phyloP scores from a whole-genome alignment of 2,888 invertebrate genomes.

The Toxonevra muliebris region DNA sequence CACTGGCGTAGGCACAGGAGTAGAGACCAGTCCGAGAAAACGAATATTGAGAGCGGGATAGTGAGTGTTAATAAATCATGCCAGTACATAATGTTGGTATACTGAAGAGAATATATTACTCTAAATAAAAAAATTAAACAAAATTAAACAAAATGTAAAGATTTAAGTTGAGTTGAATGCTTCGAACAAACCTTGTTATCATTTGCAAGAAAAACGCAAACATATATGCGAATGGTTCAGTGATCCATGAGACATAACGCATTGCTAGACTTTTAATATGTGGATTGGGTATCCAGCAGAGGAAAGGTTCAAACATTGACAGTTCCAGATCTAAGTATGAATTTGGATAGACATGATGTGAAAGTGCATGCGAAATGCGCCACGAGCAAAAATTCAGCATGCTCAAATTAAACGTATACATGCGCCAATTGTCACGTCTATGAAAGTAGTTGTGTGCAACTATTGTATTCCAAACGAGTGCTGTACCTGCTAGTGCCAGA shows the following conservation, averaged over 20 bases:
- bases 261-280: constrained; percentile 67
- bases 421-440: constrained; percentile 78
- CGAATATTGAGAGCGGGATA: constrained; percentile 65
- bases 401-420: constrained; percentile 79
- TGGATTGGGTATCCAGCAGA: constrained; percentile 72
- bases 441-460: constrained; percentile 83
- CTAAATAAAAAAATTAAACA: constrained; percentile 43
- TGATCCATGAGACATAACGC: constrained; percentile 68
- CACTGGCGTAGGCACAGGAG: constrained; percentile 63
- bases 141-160: not conserved
- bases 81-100: constrained; percentile 57
- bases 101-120: constrained; percentile 51
- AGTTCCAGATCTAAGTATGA: constrained; percentile 79
- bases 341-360: constrained; percentile 83
- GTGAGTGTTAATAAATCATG: constrained; percentile 64
- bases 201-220: constrained; percentile 54
- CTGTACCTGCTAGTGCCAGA: constrained; percentile 67
- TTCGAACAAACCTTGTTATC: constrained; percentile 51
- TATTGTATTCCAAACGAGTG: constrained; percentile 70
- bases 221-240: constrained; percentile 64
- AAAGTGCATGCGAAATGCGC: constrained; percentile 78
- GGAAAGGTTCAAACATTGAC: constrained; percentile 73
- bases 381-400: constrained; percentile 73
- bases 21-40: constrained; percentile 54
- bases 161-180: not conserved